These are phyloP conservation scores for Hypocryptadius cinnamomeus DNA, from an alignment of 2,113 vertebrate species.

Conservation along the genomic window DNA sequence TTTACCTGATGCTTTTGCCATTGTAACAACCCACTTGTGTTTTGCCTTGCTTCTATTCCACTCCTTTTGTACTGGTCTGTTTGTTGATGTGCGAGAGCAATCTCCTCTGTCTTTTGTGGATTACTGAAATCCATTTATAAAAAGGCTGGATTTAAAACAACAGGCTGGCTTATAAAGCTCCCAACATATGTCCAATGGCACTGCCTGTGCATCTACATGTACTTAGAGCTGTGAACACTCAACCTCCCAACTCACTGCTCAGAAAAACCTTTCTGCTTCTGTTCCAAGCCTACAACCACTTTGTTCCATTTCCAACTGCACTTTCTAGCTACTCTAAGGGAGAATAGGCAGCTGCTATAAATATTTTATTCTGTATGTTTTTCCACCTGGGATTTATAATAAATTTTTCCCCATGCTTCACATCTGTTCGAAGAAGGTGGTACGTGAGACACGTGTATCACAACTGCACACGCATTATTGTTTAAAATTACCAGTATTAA, in stretches of 20 bases:
- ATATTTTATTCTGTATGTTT: neutral
- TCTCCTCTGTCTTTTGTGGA: neutral
- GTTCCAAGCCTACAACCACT: neutral
- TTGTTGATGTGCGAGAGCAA: neutral
- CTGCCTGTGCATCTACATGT: neutral
- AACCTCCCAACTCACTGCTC: neutral
- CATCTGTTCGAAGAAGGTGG: neutral
- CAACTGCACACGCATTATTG: neutral
- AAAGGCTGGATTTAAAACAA: conserved; percentile 45
- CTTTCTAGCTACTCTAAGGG: neutral
- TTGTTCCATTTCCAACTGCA: neutral
- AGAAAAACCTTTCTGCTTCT: neutral
- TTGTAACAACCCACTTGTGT: neutral
- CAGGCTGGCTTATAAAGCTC: conserved; percentile 9
- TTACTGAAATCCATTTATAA: conserved; percentile 52
- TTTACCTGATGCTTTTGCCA: neutral
- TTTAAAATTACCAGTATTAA: neutral
- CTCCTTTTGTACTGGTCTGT: neutral
- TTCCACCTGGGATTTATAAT: neutral
- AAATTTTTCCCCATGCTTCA: neutral
- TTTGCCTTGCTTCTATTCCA: neutral
- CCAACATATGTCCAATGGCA: neutral
- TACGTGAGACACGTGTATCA: rapidly evolving
- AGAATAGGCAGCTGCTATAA: neutral
- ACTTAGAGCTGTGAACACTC: neutral